Evolutionary conservation across 2,797 vertebrate species (phyloP).

Genomic region (Brachymystax lenok): DNA sequence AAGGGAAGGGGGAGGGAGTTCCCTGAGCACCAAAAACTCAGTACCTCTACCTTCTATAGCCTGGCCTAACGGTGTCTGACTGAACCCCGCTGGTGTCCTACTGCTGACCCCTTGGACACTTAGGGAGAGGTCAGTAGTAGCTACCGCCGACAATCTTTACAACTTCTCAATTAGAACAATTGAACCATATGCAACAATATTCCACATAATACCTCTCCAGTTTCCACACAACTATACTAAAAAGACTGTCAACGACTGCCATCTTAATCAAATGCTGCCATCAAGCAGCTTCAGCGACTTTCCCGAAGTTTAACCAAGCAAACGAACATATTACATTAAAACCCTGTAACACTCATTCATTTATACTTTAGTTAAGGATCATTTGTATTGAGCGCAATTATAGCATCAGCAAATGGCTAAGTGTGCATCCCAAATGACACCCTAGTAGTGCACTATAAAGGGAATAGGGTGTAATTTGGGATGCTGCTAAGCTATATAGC

Average conservation of each 20-base stretch:
- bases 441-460: not conserved
- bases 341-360: not conserved
- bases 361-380: not conserved
- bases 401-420: constrained; percentile 30
- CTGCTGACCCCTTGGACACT: constrained; percentile 52
- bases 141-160: not conserved
- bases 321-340: not conserved
- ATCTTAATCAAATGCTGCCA: not conserved
- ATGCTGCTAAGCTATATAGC: constrained; percentile 30
- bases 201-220: constrained; percentile 13
- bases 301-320: not conserved
- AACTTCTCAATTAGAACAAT: not conserved
- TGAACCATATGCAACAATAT: constrained; percentile 9
- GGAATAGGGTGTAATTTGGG: not conserved
- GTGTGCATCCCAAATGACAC: not conserved
- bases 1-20: not conserved
- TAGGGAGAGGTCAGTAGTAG: constrained; percentile 40
- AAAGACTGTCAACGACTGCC: not conserved
- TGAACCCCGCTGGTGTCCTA: constrained; percentile 29
- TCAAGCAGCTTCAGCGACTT: not conserved
- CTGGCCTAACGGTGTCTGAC: constrained; percentile 22
- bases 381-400: constrained; percentile 5
- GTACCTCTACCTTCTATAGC: no score
- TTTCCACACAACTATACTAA: constrained; percentile 15
- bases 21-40: not conserved